A percentile compares a stretch with the other conserved stretches of the same genome.
Evolutionary conservation across 2,888 invertebrate genomes (phyloP).

Genomic region (Steinernema carpocapsae): DNA sequence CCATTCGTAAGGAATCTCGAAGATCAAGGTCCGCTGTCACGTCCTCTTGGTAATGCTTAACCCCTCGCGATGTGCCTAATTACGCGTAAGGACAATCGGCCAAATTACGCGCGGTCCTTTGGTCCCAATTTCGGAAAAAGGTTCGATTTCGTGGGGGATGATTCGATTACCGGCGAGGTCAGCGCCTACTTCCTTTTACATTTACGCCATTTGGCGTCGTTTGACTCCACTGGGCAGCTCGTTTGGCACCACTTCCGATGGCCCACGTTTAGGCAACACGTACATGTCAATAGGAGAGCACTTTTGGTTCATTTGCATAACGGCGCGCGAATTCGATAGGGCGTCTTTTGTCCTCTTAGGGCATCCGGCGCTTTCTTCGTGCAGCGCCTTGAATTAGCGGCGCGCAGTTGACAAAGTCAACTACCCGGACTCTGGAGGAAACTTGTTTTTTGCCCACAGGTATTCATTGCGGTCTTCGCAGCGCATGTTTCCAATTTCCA

Average conservation of each 20-base stretch:
- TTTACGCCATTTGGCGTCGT: no score
- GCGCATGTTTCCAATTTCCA: slow-evolving; percentile 17
- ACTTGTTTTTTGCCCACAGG: slow-evolving; percentile 35
- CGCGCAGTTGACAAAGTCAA: slow-evolving; percentile 6
- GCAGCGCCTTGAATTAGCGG: slow-evolving; percentile 17
- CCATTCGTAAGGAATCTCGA: no score
- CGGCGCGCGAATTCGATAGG: slow-evolving; percentile 19
- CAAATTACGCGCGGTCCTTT: slow-evolving; percentile 1
- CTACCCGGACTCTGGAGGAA: background rate
- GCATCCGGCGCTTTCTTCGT: slow-evolving; percentile 3
- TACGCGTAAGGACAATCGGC: background rate
- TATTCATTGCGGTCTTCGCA: slow-evolving; percentile 27
- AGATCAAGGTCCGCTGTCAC: no score
- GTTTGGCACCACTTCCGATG: no score
- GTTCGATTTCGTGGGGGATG: background rate
- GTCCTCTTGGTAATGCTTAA: no score
- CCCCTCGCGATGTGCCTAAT: no score
- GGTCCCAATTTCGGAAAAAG: background rate
- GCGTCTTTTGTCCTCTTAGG: background rate
- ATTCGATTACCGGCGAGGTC: slow-evolving; percentile 33
- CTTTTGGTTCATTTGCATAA: slow-evolving; percentile 16
- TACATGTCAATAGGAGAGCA: background rate
- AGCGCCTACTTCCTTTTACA: background rate
- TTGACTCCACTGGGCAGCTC: no score
- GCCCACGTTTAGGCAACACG: no score